Evolutionary conservation across 2,888 invertebrate species (phyloP), one percentile per base, ranked within the genome.

Genomic region (Hermaeophaga mercurialis): DNA sequence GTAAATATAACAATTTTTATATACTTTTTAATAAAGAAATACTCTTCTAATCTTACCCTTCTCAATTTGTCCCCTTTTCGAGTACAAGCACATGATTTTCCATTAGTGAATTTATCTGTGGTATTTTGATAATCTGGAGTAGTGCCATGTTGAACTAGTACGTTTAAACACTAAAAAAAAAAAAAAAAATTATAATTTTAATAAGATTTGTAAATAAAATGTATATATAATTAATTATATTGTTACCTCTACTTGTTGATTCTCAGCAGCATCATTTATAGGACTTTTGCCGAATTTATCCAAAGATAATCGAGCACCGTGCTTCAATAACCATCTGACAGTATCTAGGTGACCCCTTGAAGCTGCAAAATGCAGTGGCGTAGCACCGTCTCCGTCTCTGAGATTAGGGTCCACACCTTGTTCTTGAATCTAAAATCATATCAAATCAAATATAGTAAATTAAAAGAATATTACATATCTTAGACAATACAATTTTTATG

Each of bases 251-350:
- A 90, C 85, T 73, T 94, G 92, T 73, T 93, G 91, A 72, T 93
- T 91, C 73, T 94, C 93, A 6, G 93, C 93, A 0, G 94, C 94
- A 75, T 93, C 93, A 73, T 94, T 93, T 64, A 94, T 89, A 3
- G 94, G 93, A 71, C 91, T 92, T 78, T 94, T 93, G 56, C 94
- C 93, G 68, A 89, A 90, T 71, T 92, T 87, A 78, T 94, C 94
- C 61, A 91, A 80, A 11, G 89, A 86, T 15, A 94, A 81, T 63
- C 88, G 83, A 18, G 92, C 93, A 0, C 93, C 92, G 69, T 92
- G 89, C 64, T 88, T 84, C 38, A 94, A 81, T 63, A 94, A 79
- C 94, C 94, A 94, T 65, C 91, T 85, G 1, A 87, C 87, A 0
- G 92, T 89, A 54, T 86, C 82, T 34, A 89, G 79, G 72, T 94